Conservation (phyloP, 2,797 vertebrate species). For the Ambastaia sidthimunki region DNA sequence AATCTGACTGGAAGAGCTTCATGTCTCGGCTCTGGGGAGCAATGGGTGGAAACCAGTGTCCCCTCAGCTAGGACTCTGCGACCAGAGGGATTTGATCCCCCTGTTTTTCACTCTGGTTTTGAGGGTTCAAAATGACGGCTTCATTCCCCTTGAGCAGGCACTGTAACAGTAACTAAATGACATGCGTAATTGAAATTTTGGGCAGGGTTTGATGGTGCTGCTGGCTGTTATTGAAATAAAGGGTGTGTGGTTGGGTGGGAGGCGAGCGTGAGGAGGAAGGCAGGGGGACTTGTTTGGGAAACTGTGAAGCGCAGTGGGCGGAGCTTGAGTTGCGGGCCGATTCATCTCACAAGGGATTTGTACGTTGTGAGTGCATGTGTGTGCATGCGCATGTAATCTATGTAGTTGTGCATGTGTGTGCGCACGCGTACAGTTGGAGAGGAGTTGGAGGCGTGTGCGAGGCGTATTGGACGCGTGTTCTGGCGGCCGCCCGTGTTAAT, state of each 20-base stretch:
- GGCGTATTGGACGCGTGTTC: slow-evolving; percentile 78
- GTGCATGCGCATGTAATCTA: slow-evolving; percentile 3
- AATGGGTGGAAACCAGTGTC: slow-evolving; percentile 56
- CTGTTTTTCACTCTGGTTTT: slow-evolving; percentile 38
- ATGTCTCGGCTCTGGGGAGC: slow-evolving; percentile 52
- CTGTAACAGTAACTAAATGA: slow-evolving; percentile 57
- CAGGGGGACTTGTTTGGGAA: slow-evolving; percentile 82
- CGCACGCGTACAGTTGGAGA: slow-evolving; percentile 42
- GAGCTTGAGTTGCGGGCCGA: slow-evolving; percentile 62
- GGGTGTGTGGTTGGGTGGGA: slow-evolving; percentile 35
- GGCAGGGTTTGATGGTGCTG: slow-evolving; percentile 55
- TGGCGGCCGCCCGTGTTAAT: slow-evolving; percentile 79
- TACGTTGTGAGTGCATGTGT: slow-evolving; percentile 27
- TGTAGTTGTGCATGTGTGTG: slow-evolving; percentile 38
- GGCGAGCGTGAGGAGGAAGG: slow-evolving; percentile 23
- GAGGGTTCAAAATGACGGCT: slow-evolving; percentile 27
- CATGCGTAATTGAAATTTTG: slow-evolving; percentile 64
- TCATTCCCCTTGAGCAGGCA: slow-evolving; percentile 30
- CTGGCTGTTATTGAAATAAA: slow-evolving; percentile 60
- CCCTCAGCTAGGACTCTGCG: slow-evolving; percentile 51
- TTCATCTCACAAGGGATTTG: slow-evolving; percentile 57
- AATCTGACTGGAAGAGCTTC: slow-evolving; percentile 42
- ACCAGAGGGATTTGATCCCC: slow-evolving; percentile 50
- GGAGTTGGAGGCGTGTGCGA: slow-evolving; percentile 60
- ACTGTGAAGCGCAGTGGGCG: slow-evolving; percentile 79